These are phyloP conservation scores for Paradoxurus hermaphroditus DNA, from an alignment of 2,113 vertebrate species.

Conservation along the genomic window DNA sequence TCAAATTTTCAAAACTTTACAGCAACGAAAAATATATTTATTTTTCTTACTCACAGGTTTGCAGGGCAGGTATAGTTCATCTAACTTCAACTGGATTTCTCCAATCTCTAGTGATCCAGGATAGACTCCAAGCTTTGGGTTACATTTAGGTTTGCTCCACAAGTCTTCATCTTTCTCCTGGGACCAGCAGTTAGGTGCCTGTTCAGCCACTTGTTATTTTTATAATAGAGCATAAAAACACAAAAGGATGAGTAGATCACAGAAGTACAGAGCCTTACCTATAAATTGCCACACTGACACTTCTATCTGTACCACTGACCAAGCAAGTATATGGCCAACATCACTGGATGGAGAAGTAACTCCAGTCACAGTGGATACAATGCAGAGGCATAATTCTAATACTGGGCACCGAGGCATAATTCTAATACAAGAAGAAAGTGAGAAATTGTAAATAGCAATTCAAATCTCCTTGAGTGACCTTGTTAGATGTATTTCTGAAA, in stretches of 20 bases:
- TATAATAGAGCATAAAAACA: not conserved
- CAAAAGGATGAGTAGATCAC: not conserved
- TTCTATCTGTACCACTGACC: not conserved
- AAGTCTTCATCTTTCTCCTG: not conserved
- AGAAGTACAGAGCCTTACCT: not conserved
- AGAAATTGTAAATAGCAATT: not conserved
- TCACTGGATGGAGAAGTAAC: not conserved
- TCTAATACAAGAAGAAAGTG: not conserved
- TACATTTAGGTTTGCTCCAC: not conserved
- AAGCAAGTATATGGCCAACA: not conserved
- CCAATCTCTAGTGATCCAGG: not conserved
- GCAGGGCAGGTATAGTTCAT: not conserved
- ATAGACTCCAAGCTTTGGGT: not conserved
- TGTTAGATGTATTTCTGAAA: not conserved
- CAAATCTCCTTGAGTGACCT: not conserved
- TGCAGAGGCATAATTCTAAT: not conserved
- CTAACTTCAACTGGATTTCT: not conserved
- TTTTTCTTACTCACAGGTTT: not conserved
- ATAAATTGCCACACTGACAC: not conserved
- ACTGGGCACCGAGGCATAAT: not conserved
- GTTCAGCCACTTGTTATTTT: not conserved
- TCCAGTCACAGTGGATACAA: not conserved
- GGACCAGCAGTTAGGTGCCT: not conserved
- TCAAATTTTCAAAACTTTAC: not conserved
- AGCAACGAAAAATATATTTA: not conserved